Evolutionary conservation across 2,888 invertebrate species (phyloP), one percentile per base, ranked within the genome.

Genomic region (Chaitophorus viminalis): DNA sequence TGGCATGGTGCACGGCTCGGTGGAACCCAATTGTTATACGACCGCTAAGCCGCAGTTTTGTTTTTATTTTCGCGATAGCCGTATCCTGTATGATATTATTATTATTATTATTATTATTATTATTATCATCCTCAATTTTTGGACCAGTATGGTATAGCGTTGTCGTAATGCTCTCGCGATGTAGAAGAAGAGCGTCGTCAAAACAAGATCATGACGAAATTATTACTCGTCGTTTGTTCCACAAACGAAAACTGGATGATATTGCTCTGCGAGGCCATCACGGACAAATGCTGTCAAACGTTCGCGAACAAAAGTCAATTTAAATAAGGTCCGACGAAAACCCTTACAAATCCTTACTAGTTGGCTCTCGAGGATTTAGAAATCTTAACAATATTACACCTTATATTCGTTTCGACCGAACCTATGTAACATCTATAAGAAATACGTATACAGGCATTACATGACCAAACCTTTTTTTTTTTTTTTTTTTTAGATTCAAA

Each of bases 261-360:
- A 31, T 70, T 70, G 4, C 14, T 3, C 70, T 9, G 11, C n/a
- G 68, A 3, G 68, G 31, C n/a, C 14, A n/a, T 14, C 29, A 8
- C n/a, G 29, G 70, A 9, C 8, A 65, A 65, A 65, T n/a, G 11
- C 70, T 31, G 70, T 70, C 17, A 29, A 70, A 70, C 14, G n/a
- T 70, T 29, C 31, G 3, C 14, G 33, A 29, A 25, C 11, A 77
- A 77, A 54, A 54, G 77, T 78, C 52, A 52, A 52, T 78, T 54
- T 78, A 25, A 77, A 77, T 77, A 54, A 25, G 33, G 54, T 77
- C 25, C 31, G 52, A 68, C 6, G 29, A 25, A 68, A 11, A 31
- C 54, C 77, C 77, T 54, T 11, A 78, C 54, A 78, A 78, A 78
- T 78, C 77, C 54, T 78, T 52, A 21, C 52, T 21, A 52, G 31